phyloP scores from a whole-genome alignment of 2,797 vertebrate species.

The Tangara arthus region DNA sequence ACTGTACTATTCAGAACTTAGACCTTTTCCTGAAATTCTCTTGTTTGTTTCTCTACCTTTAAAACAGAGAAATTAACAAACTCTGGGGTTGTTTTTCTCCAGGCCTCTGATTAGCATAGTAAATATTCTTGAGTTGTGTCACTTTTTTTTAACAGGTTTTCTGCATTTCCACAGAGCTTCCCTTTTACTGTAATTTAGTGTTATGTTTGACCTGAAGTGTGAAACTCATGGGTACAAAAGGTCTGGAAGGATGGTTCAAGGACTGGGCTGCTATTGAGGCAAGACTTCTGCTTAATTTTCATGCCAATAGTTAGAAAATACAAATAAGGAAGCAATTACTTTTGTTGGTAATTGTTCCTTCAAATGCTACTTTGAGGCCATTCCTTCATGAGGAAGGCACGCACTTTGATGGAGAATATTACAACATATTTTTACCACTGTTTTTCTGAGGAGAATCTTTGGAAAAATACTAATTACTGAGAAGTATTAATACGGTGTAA shows the following conservation, averaged over 20 bases:
- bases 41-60: background rate
- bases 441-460: background rate
- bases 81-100: background rate
- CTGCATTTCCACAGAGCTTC: background rate
- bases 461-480: background rate
- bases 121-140: background rate
- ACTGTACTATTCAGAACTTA: background rate
- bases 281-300: background rate
- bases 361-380: conserved; percentile 9
- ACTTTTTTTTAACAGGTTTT: background rate
- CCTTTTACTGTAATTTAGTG: background rate
- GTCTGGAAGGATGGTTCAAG: background rate
- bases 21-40: background rate
- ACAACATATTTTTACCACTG: background rate
- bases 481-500: background rate
- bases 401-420: conserved; percentile 51
- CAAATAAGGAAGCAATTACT: conserved; percentile 67
- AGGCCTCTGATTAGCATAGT: background rate
- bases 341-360: conserved; percentile 61
- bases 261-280: background rate
- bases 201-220: background rate
- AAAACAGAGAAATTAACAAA: background rate
- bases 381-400: conserved; percentile 65
- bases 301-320: background rate
- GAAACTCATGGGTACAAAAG: background rate